Percentiles rank a stretch among this genome's conserved stretches.
phyloP scores from a whole-genome alignment of 2,113 vertebrate genomes.

The Triplophysa siluroides region DNA sequence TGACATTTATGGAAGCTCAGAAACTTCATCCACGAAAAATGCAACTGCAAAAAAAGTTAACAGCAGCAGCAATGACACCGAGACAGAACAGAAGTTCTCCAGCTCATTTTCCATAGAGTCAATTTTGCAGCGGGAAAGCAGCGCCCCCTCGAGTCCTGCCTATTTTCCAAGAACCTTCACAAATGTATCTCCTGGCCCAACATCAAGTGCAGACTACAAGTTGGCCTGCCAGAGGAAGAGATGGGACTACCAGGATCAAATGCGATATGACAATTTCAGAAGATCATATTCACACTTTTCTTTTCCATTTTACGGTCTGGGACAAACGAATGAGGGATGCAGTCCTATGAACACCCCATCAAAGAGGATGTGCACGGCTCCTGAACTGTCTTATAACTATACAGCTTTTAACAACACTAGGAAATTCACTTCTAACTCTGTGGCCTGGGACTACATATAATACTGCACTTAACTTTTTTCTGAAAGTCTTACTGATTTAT shows the following conservation, averaged over 20 bases:
- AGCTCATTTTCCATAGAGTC: constrained; percentile 49
- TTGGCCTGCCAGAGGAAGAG: not conserved
- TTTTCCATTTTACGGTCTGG: not conserved
- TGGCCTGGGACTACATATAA: not conserved
- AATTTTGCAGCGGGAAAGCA: constrained; percentile 33
- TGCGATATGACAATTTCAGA: not conserved
- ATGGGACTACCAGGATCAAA: not conserved
- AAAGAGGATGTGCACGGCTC: not conserved
- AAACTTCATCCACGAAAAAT: not conserved
- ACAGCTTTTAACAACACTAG: not conserved
- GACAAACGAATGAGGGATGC: not conserved
- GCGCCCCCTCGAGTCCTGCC: not conserved
- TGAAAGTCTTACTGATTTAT: not conserved
- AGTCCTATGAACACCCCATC: not conserved
- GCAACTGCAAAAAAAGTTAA: not conserved
- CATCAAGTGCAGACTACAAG: not conserved
- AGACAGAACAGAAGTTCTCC: constrained; percentile 5
- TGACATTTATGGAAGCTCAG: not conserved
- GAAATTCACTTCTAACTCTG: not conserved
- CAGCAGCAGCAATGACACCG: not conserved
- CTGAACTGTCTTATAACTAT: not conserved
- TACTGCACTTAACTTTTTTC: not conserved
- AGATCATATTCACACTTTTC: not conserved
- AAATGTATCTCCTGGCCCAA: not conserved
- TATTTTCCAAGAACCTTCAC: no score